phyloP scores from a whole-genome alignment of 2,888 invertebrate genomes.

The Oscheius sp. region DNA sequence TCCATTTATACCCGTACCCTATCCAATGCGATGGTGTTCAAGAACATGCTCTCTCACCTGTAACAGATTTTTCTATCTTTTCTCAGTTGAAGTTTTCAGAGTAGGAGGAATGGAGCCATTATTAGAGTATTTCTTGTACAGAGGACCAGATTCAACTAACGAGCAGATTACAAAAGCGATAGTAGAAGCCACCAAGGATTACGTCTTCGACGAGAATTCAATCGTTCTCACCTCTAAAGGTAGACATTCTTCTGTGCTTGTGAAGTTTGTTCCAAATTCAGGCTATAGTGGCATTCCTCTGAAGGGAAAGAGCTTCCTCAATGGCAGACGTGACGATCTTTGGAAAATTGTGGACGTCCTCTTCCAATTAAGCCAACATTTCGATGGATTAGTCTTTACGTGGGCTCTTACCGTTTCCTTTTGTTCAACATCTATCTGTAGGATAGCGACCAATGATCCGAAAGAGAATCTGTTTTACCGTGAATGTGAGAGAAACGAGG shows the following conservation, averaged over 20 bases:
- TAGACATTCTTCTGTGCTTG: background rate
- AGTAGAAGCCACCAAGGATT: slow-evolving; percentile 52
- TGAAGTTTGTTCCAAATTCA: slow-evolving; percentile 28
- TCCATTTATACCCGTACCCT: background rate
- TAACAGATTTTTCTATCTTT: background rate
- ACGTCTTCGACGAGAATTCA: slow-evolving; percentile 47
- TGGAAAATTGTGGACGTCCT: slow-evolving; percentile 57
- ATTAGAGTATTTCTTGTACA: slow-evolving; percentile 51
- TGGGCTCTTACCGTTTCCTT: slow-evolving; percentile 15
- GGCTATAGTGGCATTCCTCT: slow-evolving; percentile 61
- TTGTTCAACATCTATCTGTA: slow-evolving; percentile 34
- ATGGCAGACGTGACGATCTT: slow-evolving; percentile 50
- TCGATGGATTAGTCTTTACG: slow-evolving; percentile 53
- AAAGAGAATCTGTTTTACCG: slow-evolving; percentile 48
- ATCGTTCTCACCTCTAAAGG: slow-evolving; percentile 38
- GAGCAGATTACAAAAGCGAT: slow-evolving; percentile 48
- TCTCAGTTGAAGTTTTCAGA: slow-evolving; percentile 1
- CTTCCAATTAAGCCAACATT: slow-evolving; percentile 51
- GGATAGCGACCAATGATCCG: slow-evolving; percentile 52
- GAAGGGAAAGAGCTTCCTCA: slow-evolving; percentile 47
- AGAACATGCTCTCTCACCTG: background rate
- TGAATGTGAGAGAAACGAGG: slow-evolving; percentile 54
- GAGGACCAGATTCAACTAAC: slow-evolving; percentile 48
- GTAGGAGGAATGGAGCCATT: slow-evolving; percentile 39
- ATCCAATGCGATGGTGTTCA: background rate